Base-by-base conservation (phyloP, 2,113 vertebrate genomes). In the Neopipo cinnamomea region DNA sequence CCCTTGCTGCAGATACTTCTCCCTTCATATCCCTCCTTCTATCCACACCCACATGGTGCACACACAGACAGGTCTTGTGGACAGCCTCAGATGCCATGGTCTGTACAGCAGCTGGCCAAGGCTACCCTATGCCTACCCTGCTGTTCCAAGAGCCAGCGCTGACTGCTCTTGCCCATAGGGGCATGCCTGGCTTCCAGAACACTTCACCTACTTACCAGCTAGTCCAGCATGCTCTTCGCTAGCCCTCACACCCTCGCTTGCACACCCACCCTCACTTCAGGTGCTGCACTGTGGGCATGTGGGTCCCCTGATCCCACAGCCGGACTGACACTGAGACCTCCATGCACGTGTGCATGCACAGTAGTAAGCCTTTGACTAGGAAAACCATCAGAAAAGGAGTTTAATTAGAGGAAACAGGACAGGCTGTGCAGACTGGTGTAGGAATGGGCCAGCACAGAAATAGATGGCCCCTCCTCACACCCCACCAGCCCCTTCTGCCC, bases 221-320 rank as follows among this genome's bases (percentile, higher is more conserved):
- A 20, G 12, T 88, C 28, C 42, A 46, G 24, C 8, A 2, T 41
- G n/a, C 31, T 39, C 20, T 58, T 71, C 25, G 2, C 30, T 52
- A 28, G 50, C 4, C 4, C 25, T 79, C 6, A 5, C 10, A 7
- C 1, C 2, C n/a, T 25, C 11, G 1, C 18, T 84, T 68, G 21
- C 35, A 9, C 18, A 44, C 21, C 27, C 15, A 4, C 6, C 17
- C 28, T 71, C 3, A 7, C 35, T 50, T 28, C 35, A 55, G 21
- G 14, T n/a, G 28, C 55, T 44, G 19, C 33, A 11, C 18, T 58
- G 8, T 9, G n/a, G 33, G 33, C 56, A 9, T 0, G 0, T 50
- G 53, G n/a, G 37, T 58, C 30, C 23, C 10, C n/a, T 25, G 31
- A 8, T 55, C 12, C 31, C 14, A 2, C 0, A 4, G 33, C 41